A percentile compares a stretch with the other conserved stretches of the same genome.
These are phyloP conservation scores for Acrocera orbiculus DNA, from an alignment of 2,888 invertebrate genomes.

Conservation along the genomic window DNA sequence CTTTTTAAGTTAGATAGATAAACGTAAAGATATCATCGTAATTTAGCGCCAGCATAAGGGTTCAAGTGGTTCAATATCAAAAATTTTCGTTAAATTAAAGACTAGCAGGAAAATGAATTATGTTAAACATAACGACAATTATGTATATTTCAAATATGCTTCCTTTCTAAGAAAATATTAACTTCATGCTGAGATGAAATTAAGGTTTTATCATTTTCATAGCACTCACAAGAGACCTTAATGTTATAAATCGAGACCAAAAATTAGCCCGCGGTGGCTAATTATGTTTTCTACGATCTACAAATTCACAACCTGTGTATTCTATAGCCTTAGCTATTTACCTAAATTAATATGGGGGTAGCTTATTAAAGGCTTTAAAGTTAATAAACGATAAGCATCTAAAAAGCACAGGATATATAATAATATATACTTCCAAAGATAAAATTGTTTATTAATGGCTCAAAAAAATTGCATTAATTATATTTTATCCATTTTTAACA, in stretches of 20 bases:
- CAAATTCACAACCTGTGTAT: too few relatives aligned
- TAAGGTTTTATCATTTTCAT: slow-evolving; percentile 16
- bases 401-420: too few relatives aligned
- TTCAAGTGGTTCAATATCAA: slow-evolving; percentile 10
- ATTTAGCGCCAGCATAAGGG: slow-evolving; percentile 10
- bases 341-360: too few relatives aligned
- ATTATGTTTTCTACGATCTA: slow-evolving; percentile 7
- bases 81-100: slow-evolving; percentile 9
- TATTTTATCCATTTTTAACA: too few relatives aligned
- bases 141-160: too few relatives aligned
- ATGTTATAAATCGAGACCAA: slow-evolving; percentile 11
- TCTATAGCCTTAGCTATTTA: too few relatives aligned
- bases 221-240: slow-evolving; percentile 11
- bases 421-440: too few relatives aligned
- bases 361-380: too few relatives aligned
- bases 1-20: slow-evolving; percentile 4
- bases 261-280: slow-evolving; percentile 10
- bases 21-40: slow-evolving; percentile 7
- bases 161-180: slow-evolving; percentile 7
- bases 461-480: too few relatives aligned
- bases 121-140: not conserved
- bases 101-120: slow-evolving; percentile 6
- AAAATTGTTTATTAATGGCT: too few relatives aligned
- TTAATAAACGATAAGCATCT: too few relatives aligned
- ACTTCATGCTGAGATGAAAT: slow-evolving; percentile 11